Evolutionary conservation across 2,113 vertebrate species (phyloP), one percentile per base, ranked within the genome.

Genomic region (Lepisosteus osseus): DNA sequence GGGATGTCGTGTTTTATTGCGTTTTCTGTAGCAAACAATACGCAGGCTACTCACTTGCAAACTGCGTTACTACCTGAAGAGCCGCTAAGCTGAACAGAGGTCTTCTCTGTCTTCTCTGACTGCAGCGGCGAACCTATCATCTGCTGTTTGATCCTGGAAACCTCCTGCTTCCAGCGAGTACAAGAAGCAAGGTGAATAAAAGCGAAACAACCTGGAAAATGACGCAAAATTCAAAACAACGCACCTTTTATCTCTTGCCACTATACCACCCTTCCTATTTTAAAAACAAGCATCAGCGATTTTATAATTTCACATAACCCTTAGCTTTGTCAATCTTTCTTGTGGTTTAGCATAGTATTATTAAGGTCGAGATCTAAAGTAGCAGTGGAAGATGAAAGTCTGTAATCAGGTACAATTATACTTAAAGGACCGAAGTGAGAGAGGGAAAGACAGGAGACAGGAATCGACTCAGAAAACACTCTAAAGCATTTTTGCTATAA

Each of bases 261-360:
- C 40, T 68, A 42, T 57, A 68, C 51, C 67, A 61, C 45, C 13
- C 42, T 54, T 63, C 54, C 47, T 70, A 57, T 74, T 68, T 45
- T 69, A 72, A 9, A 42, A 59, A 64, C 61, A 75, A 29, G 29
- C 64, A 55, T 76, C 72, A 59, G 72, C 65, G 12, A 67, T 72
- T 80, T 71, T 70, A 71, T 65, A 65, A 68, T 81, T 69, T 70
- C 17, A 62, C 68, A 45, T 51, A 72, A 69, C 71, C 73, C 55
- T 14, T 29, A 68, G 56, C 55, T 69, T 76, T 63, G 47, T 54
- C 43, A 9, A 70, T 55, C 55, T 68, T 75, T 69, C 62, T 79
- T 75, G 64, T 77, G 72, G 74, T 75, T 40, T 62, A 3, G 44
- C 15, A 15, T 70, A 56, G 71, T 74, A 29, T 71, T 68, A 62